Base-by-base conservation (phyloP, 2,113 vertebrate genomes). In the Mesoclemmys tuberculata region DNA sequence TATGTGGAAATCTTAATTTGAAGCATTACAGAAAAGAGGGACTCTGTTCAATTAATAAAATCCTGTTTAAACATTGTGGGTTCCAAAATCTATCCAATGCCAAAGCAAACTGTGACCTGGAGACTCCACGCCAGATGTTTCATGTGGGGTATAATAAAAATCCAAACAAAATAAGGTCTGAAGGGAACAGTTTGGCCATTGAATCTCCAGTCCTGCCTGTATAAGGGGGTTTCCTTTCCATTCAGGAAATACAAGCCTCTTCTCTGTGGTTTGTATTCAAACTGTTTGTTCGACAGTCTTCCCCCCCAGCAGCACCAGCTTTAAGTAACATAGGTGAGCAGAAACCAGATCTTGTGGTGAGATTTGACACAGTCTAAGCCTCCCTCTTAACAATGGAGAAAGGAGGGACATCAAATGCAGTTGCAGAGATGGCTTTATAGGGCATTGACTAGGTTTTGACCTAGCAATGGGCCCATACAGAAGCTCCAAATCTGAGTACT, bases 151-250 rank as follows among this genome's bases (percentile, higher is more conserved):
- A 3, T 54, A 11, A 74, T 56, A 10, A 1, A 88, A n/a, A 78
- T 88, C 96, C 96, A 97, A 97, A 80, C 92, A 94, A 98, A 97
- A 97, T 55, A 97, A 94, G 95, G 89, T 75, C 79, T 85, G 92
- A 74, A 84, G 93, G 93, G 96, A 96, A 83, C 54, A 93, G 48
- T 91, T 94, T 95, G 94, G 93, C 92, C 93, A 86, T 83, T 75
- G 92, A 49, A 8, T 82, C 92, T 68, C 90, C 82, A 16, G 22
- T 19, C 48, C 95, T 93, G 91, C 94, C 94, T 81, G 35, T 86
- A 80, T 14, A 94, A 85, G 94, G 80, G 93, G 90, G 78, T 88
- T 95, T 82, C 46, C 0, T 93, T 97, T 95, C 96, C 93, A 89
- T 79, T 64, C 85, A 85, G 96, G 97, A 95, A 96, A 93, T 2